These are phyloP conservation scores for Athalia circularis DNA, from an alignment of 2,888 invertebrate genomes.

Conservation along the genomic window DNA sequence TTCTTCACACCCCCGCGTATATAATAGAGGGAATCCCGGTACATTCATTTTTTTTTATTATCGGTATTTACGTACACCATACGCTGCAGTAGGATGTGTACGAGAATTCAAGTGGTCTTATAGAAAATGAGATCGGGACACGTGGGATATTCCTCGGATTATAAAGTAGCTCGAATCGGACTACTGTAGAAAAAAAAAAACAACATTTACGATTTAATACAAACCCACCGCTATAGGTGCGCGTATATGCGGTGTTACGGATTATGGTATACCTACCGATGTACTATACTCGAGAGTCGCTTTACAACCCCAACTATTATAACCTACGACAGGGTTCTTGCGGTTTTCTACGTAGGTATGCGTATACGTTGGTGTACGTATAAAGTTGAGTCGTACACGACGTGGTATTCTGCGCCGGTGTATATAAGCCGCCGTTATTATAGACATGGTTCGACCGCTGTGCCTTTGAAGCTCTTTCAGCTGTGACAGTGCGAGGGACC, in stretches of 20 bases:
- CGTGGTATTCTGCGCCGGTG: conserved; percentile 22
- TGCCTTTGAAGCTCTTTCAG: conserved; percentile 43
- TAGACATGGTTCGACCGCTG: conserved; percentile 45
- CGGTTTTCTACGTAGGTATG: not conserved
- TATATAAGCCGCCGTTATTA: conserved; percentile 46
- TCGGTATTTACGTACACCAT: no score
- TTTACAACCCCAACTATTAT: no score
- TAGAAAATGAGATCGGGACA: no score
- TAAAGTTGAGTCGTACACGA: conserved; percentile 6
- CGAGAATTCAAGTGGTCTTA: no score
- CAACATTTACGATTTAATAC: not conserved
- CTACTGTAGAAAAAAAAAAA: not conserved
- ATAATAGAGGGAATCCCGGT: not conserved
- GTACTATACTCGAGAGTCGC: no score
- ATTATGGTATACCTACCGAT: no score
- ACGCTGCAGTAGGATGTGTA: no score
- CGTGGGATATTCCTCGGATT: no score
- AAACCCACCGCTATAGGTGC: no score
- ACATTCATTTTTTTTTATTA: not conserved
- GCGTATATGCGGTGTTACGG: no score
- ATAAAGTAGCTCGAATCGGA: not conserved
- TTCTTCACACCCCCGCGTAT: not conserved
- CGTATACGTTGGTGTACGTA: not conserved
- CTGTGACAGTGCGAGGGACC: conserved; percentile 43
- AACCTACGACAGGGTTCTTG: conserved; percentile 5